phyloP scores from a whole-genome alignment of 2,797 vertebrate genomes.

The Corythornis leucogaster region DNA sequence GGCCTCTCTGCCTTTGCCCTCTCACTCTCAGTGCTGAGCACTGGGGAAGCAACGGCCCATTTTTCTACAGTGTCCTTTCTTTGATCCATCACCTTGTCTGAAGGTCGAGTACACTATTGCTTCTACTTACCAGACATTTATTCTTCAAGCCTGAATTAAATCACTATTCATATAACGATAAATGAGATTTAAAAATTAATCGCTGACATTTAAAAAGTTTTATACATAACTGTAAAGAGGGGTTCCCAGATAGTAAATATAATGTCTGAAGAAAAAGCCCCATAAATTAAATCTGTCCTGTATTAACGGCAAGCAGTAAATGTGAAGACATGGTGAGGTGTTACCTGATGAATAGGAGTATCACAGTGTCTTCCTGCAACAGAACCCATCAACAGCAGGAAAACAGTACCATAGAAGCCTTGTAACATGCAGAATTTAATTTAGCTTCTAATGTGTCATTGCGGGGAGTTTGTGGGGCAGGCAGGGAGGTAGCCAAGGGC shows the following conservation, averaged over 20 bases:
- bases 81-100: constrained; percentile 4
- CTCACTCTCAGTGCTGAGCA: neutral
- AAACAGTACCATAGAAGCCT: neutral
- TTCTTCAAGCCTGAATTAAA: constrained; percentile 48
- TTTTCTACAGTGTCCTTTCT: neutral
- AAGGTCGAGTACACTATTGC: neutral
- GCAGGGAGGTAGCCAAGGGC: neutral
- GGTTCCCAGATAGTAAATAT: constrained; percentile 24
- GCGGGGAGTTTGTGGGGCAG: neutral
- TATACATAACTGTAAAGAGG: constrained; percentile 16
- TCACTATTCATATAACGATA: constrained; percentile 22
- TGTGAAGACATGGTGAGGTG: neutral
- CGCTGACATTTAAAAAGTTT: constrained; percentile 43
- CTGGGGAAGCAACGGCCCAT: neutral
- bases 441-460: neutral
- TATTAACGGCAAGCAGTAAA: constrained; percentile 18
- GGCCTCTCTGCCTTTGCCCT: neutral
- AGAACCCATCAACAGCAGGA: neutral
- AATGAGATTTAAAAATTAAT: constrained; percentile 57
- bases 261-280: neutral
- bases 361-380: neutral
- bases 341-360: constrained; percentile 17
- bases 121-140: constrained; percentile 19
- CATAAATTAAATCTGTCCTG: constrained; percentile 41
- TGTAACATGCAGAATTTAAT: neutral